phyloP scores from a whole-genome alignment of 2,113 vertebrate genomes.

The Epinephelus cyanopodus region DNA sequence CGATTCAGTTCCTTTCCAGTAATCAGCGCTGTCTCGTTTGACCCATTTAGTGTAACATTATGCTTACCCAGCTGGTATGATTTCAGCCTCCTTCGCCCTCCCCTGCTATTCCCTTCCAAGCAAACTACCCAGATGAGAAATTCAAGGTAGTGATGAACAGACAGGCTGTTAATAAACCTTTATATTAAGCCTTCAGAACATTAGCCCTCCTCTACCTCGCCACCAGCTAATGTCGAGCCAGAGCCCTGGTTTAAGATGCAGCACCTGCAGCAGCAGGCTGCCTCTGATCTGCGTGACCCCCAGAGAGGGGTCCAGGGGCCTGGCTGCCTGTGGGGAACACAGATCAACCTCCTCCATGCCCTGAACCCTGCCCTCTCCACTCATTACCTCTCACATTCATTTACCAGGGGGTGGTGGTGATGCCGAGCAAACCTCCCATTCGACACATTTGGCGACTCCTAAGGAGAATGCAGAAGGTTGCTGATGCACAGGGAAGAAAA shows the following conservation, averaged over 20 bases:
- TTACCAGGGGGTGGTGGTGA: slow-evolving; percentile 53
- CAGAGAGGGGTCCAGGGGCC: slow-evolving; percentile 54
- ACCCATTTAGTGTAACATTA: slow-evolving; percentile 79
- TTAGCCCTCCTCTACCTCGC: slow-evolving; percentile 45
- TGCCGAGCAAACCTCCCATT: slow-evolving; percentile 40
- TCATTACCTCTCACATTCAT: slow-evolving; percentile 77
- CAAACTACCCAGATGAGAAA: slow-evolving; percentile 75
- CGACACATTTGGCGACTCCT: slow-evolving; percentile 33
- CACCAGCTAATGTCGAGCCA: slow-evolving; percentile 45
- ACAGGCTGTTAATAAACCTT: slow-evolving; percentile 59
- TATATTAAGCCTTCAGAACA: slow-evolving; percentile 55
- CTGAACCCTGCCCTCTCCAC: slow-evolving; percentile 68
- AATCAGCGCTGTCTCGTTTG: slow-evolving; percentile 78
- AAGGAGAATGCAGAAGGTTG: slow-evolving; percentile 26
- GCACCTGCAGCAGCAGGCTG: slow-evolving; percentile 65
- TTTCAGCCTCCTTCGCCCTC: slow-evolving; percentile 60
- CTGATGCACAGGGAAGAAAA: slow-evolving; percentile 32
- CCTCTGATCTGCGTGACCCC: slow-evolving; percentile 69
- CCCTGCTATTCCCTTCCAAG: slow-evolving; percentile 56
- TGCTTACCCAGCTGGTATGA: slow-evolving; percentile 75
- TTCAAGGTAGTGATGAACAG: slow-evolving; percentile 67
- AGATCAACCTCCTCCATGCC: slow-evolving; percentile 70
- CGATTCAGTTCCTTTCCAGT: slow-evolving; percentile 62
- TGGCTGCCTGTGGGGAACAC: slow-evolving; percentile 72
- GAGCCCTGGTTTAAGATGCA: slow-evolving; percentile 53